Evolutionary conservation across 2,797 vertebrate species (phyloP), one percentile per base, ranked within the genome.

Genomic region (Epinephelus malabaricus): DNA sequence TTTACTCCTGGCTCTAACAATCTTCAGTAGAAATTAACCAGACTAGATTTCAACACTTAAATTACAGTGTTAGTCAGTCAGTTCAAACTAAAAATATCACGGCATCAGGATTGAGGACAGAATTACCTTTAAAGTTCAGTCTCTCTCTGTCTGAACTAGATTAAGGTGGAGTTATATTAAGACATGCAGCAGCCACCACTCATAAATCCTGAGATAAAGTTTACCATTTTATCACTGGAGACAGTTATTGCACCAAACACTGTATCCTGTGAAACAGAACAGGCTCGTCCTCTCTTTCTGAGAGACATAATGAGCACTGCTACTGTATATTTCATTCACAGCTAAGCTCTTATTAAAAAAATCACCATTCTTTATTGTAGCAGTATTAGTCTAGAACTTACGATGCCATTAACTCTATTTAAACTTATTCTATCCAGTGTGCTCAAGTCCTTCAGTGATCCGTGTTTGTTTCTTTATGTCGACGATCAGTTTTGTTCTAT

Each of bases 181-280:
- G 43, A 62, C 56, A 55, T 12, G 40, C 61, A 61, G 78, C 54
- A 67, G 62, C 68, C 15, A 45, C 30, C 53, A 6, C 50, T 79
- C 30, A 51, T 56, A 56, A 65, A 66, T 66, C 53, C 70, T 55
- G 54, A 70, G 27, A 70, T 69, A 62, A 61, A 55, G 49, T 38
- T 55, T 13, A 49, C 49, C 3, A 11, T 69, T 54, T 68, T 56
- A 54, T 70, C 27, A 60, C 11, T 17, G 9, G 27, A 58, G 59
- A 51, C 27, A 38, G 60, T 59, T 63, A 47, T 34, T 71, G 38
- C 54, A 65, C 5, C 18, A 38, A 74, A n/a, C 53, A 21, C 0
- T 9, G 23, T n/a, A 60, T 40, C 25, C 14, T 2, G 15, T 14
- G 27, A 18, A 23, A 61, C 30, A 43, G 49, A 67, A 17, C 47